Conservation (phyloP, 1,140 invertebrate species). For the Drosophila nigrodunni region DNA sequence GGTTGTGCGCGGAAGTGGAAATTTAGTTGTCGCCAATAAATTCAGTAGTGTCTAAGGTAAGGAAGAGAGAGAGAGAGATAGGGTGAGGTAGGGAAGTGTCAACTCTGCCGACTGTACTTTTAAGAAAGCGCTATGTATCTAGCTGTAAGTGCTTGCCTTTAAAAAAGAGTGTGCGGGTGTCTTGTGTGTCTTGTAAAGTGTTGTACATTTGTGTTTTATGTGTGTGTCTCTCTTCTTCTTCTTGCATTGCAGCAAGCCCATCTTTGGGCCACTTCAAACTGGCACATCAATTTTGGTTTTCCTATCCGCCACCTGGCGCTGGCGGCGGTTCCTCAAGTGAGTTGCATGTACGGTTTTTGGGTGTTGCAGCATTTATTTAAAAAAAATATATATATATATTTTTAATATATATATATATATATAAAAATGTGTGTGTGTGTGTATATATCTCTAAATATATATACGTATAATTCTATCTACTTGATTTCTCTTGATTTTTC, state of each 20-base stretch:
- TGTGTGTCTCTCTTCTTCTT: conserved; percentile 1
- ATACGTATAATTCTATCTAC: conserved; percentile 2
- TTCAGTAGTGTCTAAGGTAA: neutral
- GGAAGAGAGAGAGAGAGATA: neutral
- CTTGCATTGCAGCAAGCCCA: conserved; percentile 73
- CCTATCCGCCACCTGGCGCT: conserved; percentile 88
- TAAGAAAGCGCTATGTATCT: neutral
- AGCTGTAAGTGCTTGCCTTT: neutral
- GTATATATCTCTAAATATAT: conserved; percentile 2
- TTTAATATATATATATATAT: neutral
- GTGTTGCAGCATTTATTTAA: conserved; percentile 34
- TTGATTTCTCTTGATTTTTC: conserved; percentile 19
- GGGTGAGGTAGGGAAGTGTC: neutral
- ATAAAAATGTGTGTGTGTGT: neutral
- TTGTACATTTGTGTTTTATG: neutral
- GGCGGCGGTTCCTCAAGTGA: conserved; percentile 85
- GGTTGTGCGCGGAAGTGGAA: too few relatives aligned
- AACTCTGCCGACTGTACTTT: conserved; percentile 1
- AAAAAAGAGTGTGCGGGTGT: too few relatives aligned
- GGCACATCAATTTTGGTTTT: conserved; percentile 90
- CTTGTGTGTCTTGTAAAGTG: neutral
- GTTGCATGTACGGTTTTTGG: conserved; percentile 63
- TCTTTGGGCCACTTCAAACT: conserved; percentile 85
- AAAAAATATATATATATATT: neutral
- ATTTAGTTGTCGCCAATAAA: too few relatives aligned